Evolutionary conservation across 2,888 invertebrate species (phyloP).

Genomic region (Phortica okadai): DNA sequence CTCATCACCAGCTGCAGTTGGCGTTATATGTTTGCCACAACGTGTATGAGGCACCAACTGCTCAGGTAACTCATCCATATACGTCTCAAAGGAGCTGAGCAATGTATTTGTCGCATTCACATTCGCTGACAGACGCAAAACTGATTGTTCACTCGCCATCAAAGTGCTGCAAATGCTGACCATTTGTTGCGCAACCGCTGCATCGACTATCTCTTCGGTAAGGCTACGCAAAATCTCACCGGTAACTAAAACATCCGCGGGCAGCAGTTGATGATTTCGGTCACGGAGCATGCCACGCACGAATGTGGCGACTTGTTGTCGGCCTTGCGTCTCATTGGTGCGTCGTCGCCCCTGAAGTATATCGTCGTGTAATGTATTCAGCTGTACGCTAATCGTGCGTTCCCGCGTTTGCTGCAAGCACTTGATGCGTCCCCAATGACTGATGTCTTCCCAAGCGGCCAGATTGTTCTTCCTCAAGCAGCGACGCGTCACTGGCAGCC

Average conservation of each 20-base stretch:
- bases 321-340: slow-evolving; percentile 43
- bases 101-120: slow-evolving; percentile 82
- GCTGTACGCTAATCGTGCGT: slow-evolving; percentile 52
- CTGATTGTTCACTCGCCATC: slow-evolving; percentile 76
- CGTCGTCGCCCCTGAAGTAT: slow-evolving; percentile 31
- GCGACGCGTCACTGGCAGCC: slow-evolving; percentile 79
- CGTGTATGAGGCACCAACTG: slow-evolving; percentile 44
- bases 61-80: slow-evolving; percentile 77
- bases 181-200: slow-evolving; percentile 54
- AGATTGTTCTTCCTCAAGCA: slow-evolving; percentile 79
- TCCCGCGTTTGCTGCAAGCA: slow-evolving; percentile 60
- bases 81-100: slow-evolving; percentile 79
- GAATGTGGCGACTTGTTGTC: slow-evolving; percentile 44
- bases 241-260: slow-evolving; percentile 80
- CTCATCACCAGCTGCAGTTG: background rate
- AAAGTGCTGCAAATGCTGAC: slow-evolving; percentile 77
- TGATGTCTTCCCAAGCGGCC: slow-evolving; percentile 78
- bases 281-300: slow-evolving; percentile 50
- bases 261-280: slow-evolving; percentile 74
- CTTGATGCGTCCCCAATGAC: slow-evolving; percentile 44
- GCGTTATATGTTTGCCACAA: slow-evolving; percentile 45
- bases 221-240: slow-evolving; percentile 67
- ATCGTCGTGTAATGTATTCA: slow-evolving; percentile 55
- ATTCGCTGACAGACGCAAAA: slow-evolving; percentile 70
- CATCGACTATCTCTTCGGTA: slow-evolving; percentile 45